phyloP scores from a whole-genome alignment of 1,140 invertebrate genomes.

The Heliconius congener region DNA sequence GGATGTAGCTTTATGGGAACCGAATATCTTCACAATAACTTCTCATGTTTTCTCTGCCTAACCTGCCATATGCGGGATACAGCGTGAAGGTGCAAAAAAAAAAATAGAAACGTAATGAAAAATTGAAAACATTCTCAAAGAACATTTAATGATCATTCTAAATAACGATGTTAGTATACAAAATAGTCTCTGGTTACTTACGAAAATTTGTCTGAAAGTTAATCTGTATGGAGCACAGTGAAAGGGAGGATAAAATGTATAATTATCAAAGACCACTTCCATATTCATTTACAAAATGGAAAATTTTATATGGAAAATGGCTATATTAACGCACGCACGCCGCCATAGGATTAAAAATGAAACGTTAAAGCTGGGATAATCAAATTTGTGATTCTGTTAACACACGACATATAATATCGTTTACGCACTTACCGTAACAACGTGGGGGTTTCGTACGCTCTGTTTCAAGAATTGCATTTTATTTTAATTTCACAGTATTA shows the following conservation, averaged over 20 bases:
- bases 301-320: conserved; percentile 2
- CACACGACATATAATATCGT: conserved; percentile 15
- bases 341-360: conserved; percentile 27
- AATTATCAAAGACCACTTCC: conserved; percentile 3
- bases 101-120: too few relatives aligned
- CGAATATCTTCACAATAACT: too few relatives aligned
- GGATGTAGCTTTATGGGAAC: too few relatives aligned
- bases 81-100: too few relatives aligned
- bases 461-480: too few relatives aligned
- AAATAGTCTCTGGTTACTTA: background rate
- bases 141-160: background rate
- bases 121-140: too few relatives aligned
- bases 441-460: too few relatives aligned
- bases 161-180: background rate
- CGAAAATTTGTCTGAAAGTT: background rate
- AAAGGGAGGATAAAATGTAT: background rate
- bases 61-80: too few relatives aligned
- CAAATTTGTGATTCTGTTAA: conserved; percentile 26
- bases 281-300: conserved; percentile 9
- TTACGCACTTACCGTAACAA: conserved; percentile 2
- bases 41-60: too few relatives aligned
- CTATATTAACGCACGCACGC: conserved; percentile 11
- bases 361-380: conserved; percentile 25
- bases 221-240: background rate
- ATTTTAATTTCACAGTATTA: too few relatives aligned